These are phyloP conservation scores for Lophura nycthemera DNA, from an alignment of 2,113 vertebrate genomes.

Conservation along the genomic window DNA sequence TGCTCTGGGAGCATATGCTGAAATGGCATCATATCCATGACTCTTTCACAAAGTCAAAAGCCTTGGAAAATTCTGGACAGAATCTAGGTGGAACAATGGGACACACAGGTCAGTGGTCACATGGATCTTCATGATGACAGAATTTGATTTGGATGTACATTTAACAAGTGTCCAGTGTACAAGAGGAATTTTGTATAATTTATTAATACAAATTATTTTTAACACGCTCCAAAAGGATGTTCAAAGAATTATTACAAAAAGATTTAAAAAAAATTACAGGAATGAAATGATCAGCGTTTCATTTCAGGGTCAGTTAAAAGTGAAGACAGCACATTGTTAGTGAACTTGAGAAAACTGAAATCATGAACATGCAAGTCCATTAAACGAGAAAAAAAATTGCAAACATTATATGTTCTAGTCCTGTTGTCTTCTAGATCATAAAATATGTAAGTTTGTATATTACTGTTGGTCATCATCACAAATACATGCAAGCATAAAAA, in stretches of 20 bases:
- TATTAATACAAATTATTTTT: no score
- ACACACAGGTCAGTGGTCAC: not conserved
- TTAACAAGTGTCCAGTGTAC: not conserved
- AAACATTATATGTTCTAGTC: not conserved
- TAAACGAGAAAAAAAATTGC: not conserved
- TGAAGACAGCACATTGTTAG: not conserved
- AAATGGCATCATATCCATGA: not conserved
- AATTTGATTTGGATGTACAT: not conserved
- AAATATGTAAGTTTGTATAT: not conserved
- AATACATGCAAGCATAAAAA: not conserved
- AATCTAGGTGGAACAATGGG: not conserved
- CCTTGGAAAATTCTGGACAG: not conserved
- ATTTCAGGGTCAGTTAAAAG: not conserved
- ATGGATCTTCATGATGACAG: fast-evolving
- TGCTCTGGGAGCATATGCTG: not conserved
- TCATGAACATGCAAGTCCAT: not conserved
- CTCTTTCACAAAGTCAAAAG: not conserved
- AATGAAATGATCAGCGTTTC: not conserved
- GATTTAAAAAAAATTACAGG: not conserved
- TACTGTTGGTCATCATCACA: not conserved
- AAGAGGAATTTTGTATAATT: not conserved
- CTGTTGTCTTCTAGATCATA: not conserved
- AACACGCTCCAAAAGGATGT: not conserved
- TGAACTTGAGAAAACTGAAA: not conserved
- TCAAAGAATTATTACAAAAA: not conserved